These are phyloP conservation scores for Salminus brasiliensis DNA, from an alignment of 2,113 vertebrate genomes.

Conservation along the genomic window DNA sequence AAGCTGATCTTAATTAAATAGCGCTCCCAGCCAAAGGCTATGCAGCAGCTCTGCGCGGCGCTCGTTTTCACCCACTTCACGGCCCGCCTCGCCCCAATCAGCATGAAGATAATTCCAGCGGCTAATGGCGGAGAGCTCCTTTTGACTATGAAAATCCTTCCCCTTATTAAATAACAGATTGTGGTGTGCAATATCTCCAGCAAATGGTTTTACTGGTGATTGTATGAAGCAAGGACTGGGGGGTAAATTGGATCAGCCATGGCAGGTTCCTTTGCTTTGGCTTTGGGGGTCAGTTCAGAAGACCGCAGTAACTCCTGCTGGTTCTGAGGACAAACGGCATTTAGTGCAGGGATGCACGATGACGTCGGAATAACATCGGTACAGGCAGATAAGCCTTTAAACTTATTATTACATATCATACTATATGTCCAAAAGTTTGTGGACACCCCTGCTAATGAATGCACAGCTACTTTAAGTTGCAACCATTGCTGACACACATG, in stretches of 20 bases:
- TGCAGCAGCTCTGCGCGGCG: neutral
- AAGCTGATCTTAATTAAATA: slow-evolving; percentile 58
- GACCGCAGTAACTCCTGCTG: neutral
- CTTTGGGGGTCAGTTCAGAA: neutral
- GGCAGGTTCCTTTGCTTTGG: neutral
- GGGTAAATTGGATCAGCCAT: neutral
- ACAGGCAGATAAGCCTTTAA: too few species aligned
- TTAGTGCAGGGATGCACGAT: too few species aligned
- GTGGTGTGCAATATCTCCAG: slow-evolving; percentile 25
- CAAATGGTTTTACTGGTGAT: slow-evolving; percentile 30
- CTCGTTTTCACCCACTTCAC: slow-evolving; percentile 45
- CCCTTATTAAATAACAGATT: slow-evolving; percentile 42
- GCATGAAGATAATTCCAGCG: slow-evolving; percentile 39
- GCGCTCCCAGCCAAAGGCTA: slow-evolving; percentile 42
- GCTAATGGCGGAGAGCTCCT: slow-evolving; percentile 23
- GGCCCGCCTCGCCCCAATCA: slow-evolving; percentile 40
- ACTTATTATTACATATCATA: too few species aligned
- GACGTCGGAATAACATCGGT: too few species aligned
- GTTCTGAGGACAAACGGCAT: too few species aligned
- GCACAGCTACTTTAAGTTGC: too few species aligned
- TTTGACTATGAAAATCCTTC: slow-evolving; percentile 31
- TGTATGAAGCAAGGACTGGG: neutral
- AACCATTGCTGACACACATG: too few species aligned
- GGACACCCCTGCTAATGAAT: too few species aligned
- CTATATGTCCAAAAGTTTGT: too few species aligned